These are phyloP conservation scores for Trididemnum nubilum DNA, from an alignment of 23 tunicate genomes.

Conservation along the genomic window DNA sequence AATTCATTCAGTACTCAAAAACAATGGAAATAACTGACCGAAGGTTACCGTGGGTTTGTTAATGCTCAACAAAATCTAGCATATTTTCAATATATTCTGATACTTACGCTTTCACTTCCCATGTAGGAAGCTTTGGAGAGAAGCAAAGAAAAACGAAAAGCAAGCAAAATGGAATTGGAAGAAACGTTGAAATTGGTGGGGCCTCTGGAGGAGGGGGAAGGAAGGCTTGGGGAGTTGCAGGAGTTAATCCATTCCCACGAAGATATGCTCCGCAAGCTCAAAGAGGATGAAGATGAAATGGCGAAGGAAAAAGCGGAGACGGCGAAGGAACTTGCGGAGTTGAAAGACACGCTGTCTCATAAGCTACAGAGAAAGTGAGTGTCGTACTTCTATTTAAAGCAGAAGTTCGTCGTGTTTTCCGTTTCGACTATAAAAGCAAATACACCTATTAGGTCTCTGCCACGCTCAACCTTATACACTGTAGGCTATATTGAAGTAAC, in stretches of 20 bases:
- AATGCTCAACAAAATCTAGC: too few species aligned
- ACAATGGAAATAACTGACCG: too few species aligned
- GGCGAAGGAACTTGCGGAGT: constrained; percentile 68
- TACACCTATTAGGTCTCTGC: too few species aligned
- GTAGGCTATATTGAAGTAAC: too few species aligned
- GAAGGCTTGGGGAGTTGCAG: constrained; percentile 44
- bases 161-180: constrained; percentile 56
- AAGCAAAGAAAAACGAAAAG: constrained; percentile 56
- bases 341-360: constrained; percentile 65
- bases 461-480: too few species aligned
- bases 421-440: too few species aligned
- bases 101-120: too few species aligned
- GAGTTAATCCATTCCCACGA: constrained; percentile 50
- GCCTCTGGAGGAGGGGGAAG: constrained; percentile 67
- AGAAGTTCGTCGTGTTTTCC: background rate
- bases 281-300: constrained; percentile 77
- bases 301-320: constrained; percentile 66
- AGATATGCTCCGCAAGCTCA: constrained; percentile 53
- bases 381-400: background rate
- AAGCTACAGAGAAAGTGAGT: constrained; percentile 85
- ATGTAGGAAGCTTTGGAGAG: constrained; percentile 73
- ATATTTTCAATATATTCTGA: too few species aligned
- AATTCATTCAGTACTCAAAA: too few species aligned
- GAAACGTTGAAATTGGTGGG: constrained; percentile 44
- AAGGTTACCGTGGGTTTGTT: too few species aligned